Conservation (phyloP, 2,113 vertebrate genomes). For the Muntiacus reevesi region DNA sequence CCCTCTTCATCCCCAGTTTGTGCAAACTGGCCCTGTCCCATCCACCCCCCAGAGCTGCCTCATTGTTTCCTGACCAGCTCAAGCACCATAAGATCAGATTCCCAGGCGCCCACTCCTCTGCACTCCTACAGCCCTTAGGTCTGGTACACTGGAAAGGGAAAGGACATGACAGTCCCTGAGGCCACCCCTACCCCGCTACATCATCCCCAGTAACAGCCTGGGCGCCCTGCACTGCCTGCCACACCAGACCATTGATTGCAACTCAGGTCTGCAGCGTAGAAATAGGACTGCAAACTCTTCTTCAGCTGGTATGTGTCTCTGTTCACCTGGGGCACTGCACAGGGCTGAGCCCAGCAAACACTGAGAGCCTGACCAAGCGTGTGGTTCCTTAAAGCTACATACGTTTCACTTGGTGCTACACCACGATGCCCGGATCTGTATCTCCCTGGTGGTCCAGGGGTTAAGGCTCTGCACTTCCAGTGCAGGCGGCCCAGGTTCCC, state of each 20-base stretch:
- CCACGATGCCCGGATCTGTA: rapidly evolving
- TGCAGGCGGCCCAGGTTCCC: neutral
- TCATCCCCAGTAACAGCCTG: neutral
- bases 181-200: neutral
- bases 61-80: neutral
- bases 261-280: neutral
- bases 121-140: neutral
- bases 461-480: neutral
- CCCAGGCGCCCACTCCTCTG: neutral
- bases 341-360: neutral
- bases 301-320: neutral
- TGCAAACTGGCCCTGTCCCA: neutral
- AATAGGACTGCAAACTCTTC: neutral
- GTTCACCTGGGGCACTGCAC: neutral
- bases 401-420: neutral
- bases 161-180: neutral
- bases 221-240: neutral
- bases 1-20: neutral
- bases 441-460: neutral
- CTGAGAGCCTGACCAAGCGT: neutral
- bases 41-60: neutral
- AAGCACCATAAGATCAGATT: neutral
- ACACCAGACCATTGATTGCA: rapidly evolving
- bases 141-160: neutral
- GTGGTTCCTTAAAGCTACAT: neutral